Evolutionary conservation across 2,113 vertebrate genomes (phyloP).

Genomic region (Chinchilla lanigera): DNA sequence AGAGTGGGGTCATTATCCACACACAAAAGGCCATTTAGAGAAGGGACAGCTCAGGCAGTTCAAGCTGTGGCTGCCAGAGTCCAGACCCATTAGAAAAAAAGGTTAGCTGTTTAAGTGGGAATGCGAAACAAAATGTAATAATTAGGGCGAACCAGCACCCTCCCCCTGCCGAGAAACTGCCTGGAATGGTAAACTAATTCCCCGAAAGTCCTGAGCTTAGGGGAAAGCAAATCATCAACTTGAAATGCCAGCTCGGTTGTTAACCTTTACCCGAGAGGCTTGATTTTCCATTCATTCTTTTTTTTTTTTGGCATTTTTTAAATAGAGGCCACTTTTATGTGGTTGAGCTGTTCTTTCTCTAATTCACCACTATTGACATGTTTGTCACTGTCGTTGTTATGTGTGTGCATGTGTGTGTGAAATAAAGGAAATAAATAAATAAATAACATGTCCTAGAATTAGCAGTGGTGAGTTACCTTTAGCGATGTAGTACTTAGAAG

Average conservation of each 20-base stretch:
- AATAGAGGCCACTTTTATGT: constrained; percentile 56
- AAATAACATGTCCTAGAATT: neutral
- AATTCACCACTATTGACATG: neutral
- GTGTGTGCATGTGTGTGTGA: neutral
- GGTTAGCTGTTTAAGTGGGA: constrained; percentile 79
- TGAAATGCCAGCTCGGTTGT: constrained; percentile 61
- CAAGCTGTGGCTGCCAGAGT: constrained; percentile 72
- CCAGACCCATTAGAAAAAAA: constrained; percentile 72
- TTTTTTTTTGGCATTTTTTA: constrained; percentile 4
- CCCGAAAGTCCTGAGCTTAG: constrained; percentile 59
- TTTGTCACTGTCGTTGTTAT: neutral
- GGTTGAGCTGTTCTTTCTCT: constrained; percentile 37
- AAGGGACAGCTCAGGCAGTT: constrained; percentile 70
- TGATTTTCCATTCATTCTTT: constrained; percentile 43
- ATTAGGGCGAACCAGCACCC: constrained; percentile 61
- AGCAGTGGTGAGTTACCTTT: neutral
- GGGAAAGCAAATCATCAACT: constrained; percentile 68
- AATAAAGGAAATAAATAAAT: neutral
- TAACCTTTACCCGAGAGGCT: constrained; percentile 72
- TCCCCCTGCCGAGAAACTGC: constrained; percentile 12
- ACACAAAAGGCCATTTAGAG: constrained; percentile 81
- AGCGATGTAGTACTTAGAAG: neutral
- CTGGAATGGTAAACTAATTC: constrained; percentile 70
- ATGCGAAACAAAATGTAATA: constrained; percentile 75
- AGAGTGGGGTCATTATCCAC: constrained; percentile 75